A percentile compares a stretch with the other conserved stretches of the same genome.
phyloP scores from a whole-genome alignment of 1,140 invertebrate genomes.

The Lasaia peninsularis region DNA sequence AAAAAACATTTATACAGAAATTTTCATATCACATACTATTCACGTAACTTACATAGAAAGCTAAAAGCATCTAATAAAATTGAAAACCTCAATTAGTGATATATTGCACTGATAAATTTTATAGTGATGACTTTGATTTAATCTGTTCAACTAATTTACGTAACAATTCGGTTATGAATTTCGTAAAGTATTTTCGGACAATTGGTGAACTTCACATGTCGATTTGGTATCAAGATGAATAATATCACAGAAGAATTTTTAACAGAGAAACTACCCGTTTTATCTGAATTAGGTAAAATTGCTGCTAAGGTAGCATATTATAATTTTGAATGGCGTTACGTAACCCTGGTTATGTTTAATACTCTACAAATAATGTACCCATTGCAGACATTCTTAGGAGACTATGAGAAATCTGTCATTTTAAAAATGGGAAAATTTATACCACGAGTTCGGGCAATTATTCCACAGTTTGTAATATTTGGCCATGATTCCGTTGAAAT shows the following conservation, averaged over 20 bases:
- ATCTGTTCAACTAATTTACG: neutral
- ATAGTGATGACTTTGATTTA: neutral
- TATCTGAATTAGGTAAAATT: slow-evolving; percentile 32
- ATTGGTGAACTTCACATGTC: neutral
- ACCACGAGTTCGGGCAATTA: slow-evolving; percentile 15
- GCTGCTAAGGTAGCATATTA: slow-evolving; percentile 45
- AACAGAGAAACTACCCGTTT: slow-evolving; percentile 20
- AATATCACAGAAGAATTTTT: slow-evolving; percentile 15
- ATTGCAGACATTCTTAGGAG: slow-evolving; percentile 38
- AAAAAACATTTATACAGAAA: too few relatives aligned
- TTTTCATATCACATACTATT: too few relatives aligned
- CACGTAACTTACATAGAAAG: neutral
- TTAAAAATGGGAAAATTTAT: slow-evolving; percentile 38
- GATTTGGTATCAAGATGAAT: slow-evolving; percentile 7
- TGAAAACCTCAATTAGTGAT: neutral
- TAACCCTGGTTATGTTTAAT: slow-evolving; percentile 41
- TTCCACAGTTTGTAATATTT: slow-evolving; percentile 48
- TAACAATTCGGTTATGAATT: neutral
- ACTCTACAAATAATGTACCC: slow-evolving; percentile 24
- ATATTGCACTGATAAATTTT: neutral
- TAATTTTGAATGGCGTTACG: slow-evolving; percentile 54
- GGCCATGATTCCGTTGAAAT: slow-evolving; percentile 38
- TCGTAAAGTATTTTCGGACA: neutral
- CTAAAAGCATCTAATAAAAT: neutral
- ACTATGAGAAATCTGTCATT: slow-evolving; percentile 37